Percentiles rank a stretch among this genome's conserved stretches.
Conservation (phyloP, 2,113 vertebrate species). For the Marmota monax region DNA sequence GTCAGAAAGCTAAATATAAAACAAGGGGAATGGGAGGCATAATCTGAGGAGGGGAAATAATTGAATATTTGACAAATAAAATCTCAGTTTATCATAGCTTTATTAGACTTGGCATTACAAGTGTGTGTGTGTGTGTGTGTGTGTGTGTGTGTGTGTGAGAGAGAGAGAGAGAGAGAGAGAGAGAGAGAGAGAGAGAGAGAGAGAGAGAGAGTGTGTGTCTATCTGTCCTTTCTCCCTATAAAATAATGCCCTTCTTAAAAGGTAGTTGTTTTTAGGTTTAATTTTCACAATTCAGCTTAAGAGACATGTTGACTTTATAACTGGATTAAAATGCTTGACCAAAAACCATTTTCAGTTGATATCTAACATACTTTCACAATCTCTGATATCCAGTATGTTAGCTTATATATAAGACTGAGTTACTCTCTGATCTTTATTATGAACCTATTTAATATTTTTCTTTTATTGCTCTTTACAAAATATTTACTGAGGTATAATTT, state of each 20-base stretch:
- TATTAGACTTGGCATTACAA: not conserved
- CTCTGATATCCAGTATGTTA: not conserved
- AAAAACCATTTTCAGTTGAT: slow-evolving; percentile 11
- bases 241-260: slow-evolving; percentile 8
- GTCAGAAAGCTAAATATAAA: not conserved
- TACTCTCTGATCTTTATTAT: slow-evolving; percentile 4
- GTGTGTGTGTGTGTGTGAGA: not conserved
- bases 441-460: slow-evolving; percentile 17
- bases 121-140: too few species aligned
- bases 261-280: not conserved
- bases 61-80: not conserved
- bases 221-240: not conserved
- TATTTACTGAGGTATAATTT: not conserved
- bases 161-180: too few species aligned
- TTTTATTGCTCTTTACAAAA: slow-evolving; percentile 3
- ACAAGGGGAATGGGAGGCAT: not conserved
- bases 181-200: too few species aligned
- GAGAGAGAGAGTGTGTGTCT: too few species aligned
- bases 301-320: slow-evolving; percentile 53
- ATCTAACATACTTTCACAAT: slow-evolving; percentile 49
- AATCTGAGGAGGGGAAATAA: not conserved
- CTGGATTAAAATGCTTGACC: slow-evolving; percentile 18
- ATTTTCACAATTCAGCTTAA: slow-evolving; percentile 27
- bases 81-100: not conserved
- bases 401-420: not conserved